A percentile compares a stretch with the other conserved stretches of the same genome.
These are phyloP conservation scores for Caenorhabditis uteleia DNA, from an alignment of 2,888 invertebrate species.

Conservation along the genomic window DNA sequence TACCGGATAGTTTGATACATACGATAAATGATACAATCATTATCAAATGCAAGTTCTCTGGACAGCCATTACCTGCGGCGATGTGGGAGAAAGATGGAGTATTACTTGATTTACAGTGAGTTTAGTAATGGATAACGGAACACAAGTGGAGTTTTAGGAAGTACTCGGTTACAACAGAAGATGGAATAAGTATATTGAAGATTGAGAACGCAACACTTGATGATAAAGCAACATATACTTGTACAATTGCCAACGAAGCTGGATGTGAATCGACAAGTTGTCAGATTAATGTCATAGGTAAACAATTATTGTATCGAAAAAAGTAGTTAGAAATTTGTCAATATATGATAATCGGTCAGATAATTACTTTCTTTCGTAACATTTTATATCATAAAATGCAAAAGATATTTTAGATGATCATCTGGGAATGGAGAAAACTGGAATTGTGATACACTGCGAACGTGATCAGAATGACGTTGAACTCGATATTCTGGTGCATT, in stretches of 20 bases:
- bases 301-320: background rate
- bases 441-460: constrained; percentile 53
- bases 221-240: constrained; percentile 81
- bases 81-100: constrained; percentile 57
- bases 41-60: constrained; percentile 51
- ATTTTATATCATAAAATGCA: too few species aligned
- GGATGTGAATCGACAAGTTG: constrained; percentile 80
- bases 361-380: background rate
- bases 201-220: constrained; percentile 75
- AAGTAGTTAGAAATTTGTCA: constrained; percentile 2
- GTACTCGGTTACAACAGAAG: constrained; percentile 60
- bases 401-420: constrained; percentile 47
- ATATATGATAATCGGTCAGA: background rate
- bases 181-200: constrained; percentile 59
- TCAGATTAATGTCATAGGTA: constrained; percentile 49
- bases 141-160: constrained; percentile 38
- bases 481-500: constrained; percentile 54
- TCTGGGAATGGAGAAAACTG: constrained; percentile 41
- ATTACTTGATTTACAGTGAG: constrained; percentile 44
- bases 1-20: constrained; percentile 32
- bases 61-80: constrained; percentile 56
- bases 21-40: constrained; percentile 40
- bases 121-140: background rate
- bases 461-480: constrained; percentile 54
- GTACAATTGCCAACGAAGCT: constrained; percentile 82